Evolutionary conservation across 2,797 vertebrate genomes (phyloP), one percentile per base, ranked within the genome.

Genomic region (Capromys pilorides): DNA sequence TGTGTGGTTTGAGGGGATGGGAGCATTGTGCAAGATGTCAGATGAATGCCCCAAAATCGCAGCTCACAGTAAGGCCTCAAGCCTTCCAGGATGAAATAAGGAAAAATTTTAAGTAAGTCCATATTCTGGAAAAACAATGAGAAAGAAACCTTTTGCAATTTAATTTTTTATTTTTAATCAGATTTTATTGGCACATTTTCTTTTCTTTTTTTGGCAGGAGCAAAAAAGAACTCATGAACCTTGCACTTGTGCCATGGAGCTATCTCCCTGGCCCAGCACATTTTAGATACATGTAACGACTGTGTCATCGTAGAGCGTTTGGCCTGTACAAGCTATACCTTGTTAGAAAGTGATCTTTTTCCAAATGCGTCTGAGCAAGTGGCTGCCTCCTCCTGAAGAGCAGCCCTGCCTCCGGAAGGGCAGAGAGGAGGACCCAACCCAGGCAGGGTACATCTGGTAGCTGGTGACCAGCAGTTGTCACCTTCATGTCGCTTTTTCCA

Each of bases 21-120:
- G 33, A 11, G 6, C 1, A 12, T 97, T 90, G 83, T 88, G 88
- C 87, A 94, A 96, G 77, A 61, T n/a, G 22, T 1, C 81, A 77
- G n/a, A 45, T 97, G 54, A 51, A 62, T 92, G 86, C 79, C 95
- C 77, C 89, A 64, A 92, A 71, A 88, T 36, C 13, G n/a, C 6
- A 61, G 69, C 19, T 73, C 39, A 19, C 1, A 12, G 28, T 57
- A 67, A 92, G 82, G 77, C 33, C 39, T 92, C 49, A 73, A 19
- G 39, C n/a, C 75, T 85, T 71, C 71, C 90, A 61, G 24, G 83
- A 36, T 85, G 69, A 90, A 86, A 75, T 59, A 81, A 39, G 61
- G 81, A 89, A 28, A 39, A 6, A 21, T 88, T 28, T 26, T 91
- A 84, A 79, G 13, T n/a, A 87, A 66, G 69, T 93, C 83, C 22